These are phyloP conservation scores for Drosophila buzzatii DNA, from an alignment of 2,888 invertebrate genomes.

Conservation along the genomic window DNA sequence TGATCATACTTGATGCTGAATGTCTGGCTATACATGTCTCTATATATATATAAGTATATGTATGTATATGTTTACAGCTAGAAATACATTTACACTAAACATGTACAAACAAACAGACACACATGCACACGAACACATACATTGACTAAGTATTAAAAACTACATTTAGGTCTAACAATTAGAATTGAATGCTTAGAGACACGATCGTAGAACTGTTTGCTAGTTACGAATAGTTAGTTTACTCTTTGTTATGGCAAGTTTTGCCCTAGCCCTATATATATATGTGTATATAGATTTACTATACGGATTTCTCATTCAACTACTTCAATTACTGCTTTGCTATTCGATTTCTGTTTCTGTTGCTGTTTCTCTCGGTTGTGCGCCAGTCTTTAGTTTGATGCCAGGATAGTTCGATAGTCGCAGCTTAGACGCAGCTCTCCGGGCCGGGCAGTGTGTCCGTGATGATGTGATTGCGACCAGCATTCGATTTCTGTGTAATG, in stretches of 20 bases:
- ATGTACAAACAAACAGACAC: slow-evolving; percentile 71
- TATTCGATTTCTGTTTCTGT: slow-evolving; percentile 21
- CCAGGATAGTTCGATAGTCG: slow-evolving; percentile 45
- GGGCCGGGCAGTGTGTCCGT: slow-evolving; percentile 94
- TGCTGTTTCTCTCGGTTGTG: slow-evolving; percentile 60
- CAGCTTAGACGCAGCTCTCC: slow-evolving; percentile 92
- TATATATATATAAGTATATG: slow-evolving; percentile 12
- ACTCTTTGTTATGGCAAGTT: slow-evolving; percentile 10
- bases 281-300: slow-evolving; percentile 7
- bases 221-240: slow-evolving; percentile 49
- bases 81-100: slow-evolving; percentile 67
- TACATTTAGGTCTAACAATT: slow-evolving; percentile 56
- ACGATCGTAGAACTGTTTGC: slow-evolving; percentile 33
- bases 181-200: slow-evolving; percentile 49
- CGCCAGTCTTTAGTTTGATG: slow-evolving; percentile 79
- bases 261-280: slow-evolving; percentile 24
- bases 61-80: slow-evolving; percentile 46
- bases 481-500: slow-evolving; percentile 84
- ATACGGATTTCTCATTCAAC: slow-evolving; percentile 21
- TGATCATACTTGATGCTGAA: slow-evolving; percentile 31
- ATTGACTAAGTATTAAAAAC: slow-evolving; percentile 58
- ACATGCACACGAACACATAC: slow-evolving; percentile 58
- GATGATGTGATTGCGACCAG: slow-evolving; percentile 91
- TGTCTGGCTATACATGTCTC: slow-evolving; percentile 18
- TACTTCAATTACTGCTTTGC: slow-evolving; percentile 11